phyloP scores from a whole-genome alignment of 2,797 vertebrate genomes.

The Oryzias dopingdopingensis region DNA sequence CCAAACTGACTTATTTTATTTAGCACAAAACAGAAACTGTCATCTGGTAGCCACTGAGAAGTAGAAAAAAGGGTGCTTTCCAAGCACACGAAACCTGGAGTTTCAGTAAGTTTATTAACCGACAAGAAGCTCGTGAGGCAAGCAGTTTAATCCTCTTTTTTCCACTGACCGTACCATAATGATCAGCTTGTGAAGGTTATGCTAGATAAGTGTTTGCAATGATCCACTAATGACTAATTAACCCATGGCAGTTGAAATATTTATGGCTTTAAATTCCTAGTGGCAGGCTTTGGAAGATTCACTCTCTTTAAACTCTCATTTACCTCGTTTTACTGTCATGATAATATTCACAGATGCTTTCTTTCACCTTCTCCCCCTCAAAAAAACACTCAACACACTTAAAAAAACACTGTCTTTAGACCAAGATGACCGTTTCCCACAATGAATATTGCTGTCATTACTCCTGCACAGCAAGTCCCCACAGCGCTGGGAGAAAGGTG shows the following conservation, averaged over 20 bases:
- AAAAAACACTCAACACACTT: conserved; percentile 50
- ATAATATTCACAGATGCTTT: conserved; percentile 63
- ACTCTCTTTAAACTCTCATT: conserved; percentile 52
- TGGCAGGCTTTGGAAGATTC: conserved; percentile 46
- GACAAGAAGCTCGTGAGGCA: conserved; percentile 37
- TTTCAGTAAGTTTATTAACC: conserved; percentile 31
- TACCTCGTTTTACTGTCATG: conserved; percentile 55
- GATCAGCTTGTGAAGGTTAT: conserved; percentile 77
- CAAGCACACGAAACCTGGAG: conserved; percentile 34
- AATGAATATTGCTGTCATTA: conserved; percentile 63
- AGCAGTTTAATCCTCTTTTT: conserved; percentile 66
- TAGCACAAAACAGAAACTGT: conserved; percentile 57
- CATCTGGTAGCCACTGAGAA: conserved; percentile 42
- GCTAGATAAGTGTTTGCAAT: conserved; percentile 67
- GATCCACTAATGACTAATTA: conserved; percentile 78
- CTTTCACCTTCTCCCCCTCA: conserved; percentile 46
- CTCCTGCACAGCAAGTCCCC: conserved; percentile 57
- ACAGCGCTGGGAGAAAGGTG: conserved; percentile 51
- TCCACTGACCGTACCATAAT: conserved; percentile 68
- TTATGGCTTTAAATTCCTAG: conserved; percentile 62
- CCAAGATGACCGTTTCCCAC: conserved; percentile 67
- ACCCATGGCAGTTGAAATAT: conserved; percentile 63
- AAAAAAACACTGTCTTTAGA: conserved; percentile 53
- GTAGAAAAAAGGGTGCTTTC: conserved; percentile 25
- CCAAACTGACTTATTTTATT: conserved; percentile 45